A percentile compares a stretch with the other conserved stretches of the same genome.
phyloP scores from a whole-genome alignment of 1,140 invertebrate genomes.

The Brachionus manjavacas region DNA sequence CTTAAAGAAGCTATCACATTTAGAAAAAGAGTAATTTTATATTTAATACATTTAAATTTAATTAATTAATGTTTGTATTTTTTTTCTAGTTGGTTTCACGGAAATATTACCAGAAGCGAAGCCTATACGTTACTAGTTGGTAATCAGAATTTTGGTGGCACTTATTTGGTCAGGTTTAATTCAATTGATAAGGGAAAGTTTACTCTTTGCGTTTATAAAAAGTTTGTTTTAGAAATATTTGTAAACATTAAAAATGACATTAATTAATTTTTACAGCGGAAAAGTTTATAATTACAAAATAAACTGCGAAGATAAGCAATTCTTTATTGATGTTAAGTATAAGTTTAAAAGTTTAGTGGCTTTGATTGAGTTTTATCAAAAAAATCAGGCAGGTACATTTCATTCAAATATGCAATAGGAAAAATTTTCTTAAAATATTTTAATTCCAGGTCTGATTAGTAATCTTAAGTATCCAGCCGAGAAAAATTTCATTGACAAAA shows the following conservation, averaged over 20 bases:
- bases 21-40: not conserved
- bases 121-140: constrained; percentile 16
- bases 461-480: constrained; percentile 13
- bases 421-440: not conserved
- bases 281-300: constrained; percentile 39
- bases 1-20: not conserved
- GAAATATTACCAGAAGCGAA: constrained; percentile 32
- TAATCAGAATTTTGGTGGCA: not conserved
- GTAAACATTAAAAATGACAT: not conserved
- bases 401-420: not conserved
- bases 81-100: constrained; percentile 37
- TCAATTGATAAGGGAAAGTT: constrained; percentile 27
- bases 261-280: not conserved
- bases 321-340: not conserved
- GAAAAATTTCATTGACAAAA: constrained; percentile 10
- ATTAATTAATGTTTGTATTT: not conserved
- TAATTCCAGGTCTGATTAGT: not conserved
- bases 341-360: not conserved
- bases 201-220: constrained; percentile 39
- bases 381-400: not conserved
- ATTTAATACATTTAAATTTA: not conserved
- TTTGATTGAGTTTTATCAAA: constrained; percentile 33
- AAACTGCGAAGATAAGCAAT: not conserved
- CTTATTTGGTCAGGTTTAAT: constrained; percentile 12
- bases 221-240: not conserved